Conservation (phyloP, 2,797 vertebrate genomes). For the Semaprochilodus insignis region DNA sequence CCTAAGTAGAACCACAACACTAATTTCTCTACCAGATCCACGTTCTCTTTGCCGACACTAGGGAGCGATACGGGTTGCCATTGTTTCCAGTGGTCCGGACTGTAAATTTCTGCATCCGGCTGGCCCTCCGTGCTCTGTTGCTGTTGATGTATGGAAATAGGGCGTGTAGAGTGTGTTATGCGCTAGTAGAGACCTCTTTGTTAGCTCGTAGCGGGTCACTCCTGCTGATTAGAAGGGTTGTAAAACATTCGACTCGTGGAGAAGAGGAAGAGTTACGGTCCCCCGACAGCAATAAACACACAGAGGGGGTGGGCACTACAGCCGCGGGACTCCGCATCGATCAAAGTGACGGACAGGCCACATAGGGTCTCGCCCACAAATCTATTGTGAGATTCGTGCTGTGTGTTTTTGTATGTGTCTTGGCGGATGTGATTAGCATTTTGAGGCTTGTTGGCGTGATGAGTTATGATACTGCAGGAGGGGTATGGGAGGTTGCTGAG, state of each 20-base stretch:
- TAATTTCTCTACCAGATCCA: not conserved
- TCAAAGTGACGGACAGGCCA: conserved; percentile 43
- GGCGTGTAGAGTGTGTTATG: conserved; percentile 12
- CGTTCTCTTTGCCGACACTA: not conserved
- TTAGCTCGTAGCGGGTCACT: conserved; percentile 36
- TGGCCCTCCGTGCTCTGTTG: not conserved
- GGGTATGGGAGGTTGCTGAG: conserved; percentile 17
- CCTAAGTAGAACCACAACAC: too few relatives aligned
- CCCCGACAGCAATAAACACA: conserved; percentile 25
- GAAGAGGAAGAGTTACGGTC: conserved; percentile 41
- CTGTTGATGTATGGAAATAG: not conserved
- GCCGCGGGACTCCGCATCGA: conserved; percentile 40
- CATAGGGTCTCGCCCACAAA: conserved; percentile 22
- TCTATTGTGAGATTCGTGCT: conserved; percentile 26
- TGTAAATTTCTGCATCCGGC: conserved; percentile 9
- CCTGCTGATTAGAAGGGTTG: conserved; percentile 20
- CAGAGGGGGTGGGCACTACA: conserved; percentile 21
- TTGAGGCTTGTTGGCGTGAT: conserved; percentile 12
- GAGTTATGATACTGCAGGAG: conserved; percentile 28
- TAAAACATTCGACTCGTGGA: conserved; percentile 28
- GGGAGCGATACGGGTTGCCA: conserved; percentile 16
- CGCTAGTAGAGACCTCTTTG: conserved; percentile 28
- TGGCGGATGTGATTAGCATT: conserved; percentile 31
- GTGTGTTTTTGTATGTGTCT: conserved; percentile 34
- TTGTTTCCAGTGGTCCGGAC: not conserved